Base-by-base conservation (phyloP, 2,888 invertebrate species). In the Piscicola geometra region DNA sequence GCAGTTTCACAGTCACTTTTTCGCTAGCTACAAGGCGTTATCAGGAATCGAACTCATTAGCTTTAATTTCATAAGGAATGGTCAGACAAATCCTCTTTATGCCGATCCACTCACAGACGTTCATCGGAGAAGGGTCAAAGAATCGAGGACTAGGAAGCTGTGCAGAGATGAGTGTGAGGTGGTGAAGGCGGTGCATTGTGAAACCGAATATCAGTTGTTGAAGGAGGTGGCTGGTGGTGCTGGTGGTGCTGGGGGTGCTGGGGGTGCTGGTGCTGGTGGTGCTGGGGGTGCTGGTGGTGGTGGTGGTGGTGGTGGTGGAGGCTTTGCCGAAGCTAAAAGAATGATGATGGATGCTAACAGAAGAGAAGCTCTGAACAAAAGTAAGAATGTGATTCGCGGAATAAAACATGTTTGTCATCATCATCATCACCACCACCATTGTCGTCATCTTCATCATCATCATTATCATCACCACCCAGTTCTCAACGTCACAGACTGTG, bases 151-250 rank as follows among this genome's bases (percentile, higher is more conserved):
- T 3, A 56, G n/a, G 52, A 71, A 56, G 56, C 30, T 71, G 66
- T 60, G 74, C 74, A 73, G 64, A 30, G 74, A 73, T n/a, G 74
- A 60, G 28, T 60, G 66, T 52, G 74, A 60, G 30, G 18, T 36
- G 36, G 64, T 60, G 41, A 64, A 36, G 25, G 15, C 1, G 5
- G 41, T 66, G 36, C 74, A 66, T 32, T 66, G 74, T n/a, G 18
- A 21, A 15, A n/a, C 21, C 2, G 72, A 72, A n/a, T 52, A 52
- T 25, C 18, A 15, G 69, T 12, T 12, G 69, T 15, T 70, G 36
- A 28, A n/a, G 70, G 47, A 28, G 32, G 41, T 2, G 21, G 41
- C 0, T 1, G 21, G 32, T 0, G 1, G 32, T 33, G 5, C 9
- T 21, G 25, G 3, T 35, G 47, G 70, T 18, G 41, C n/a, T 36